A percentile compares a stretch with the other conserved stretches of the same genome.
phyloP scores from a whole-genome alignment of 2,113 vertebrate species.

The Hemibagrus wyckioides region DNA sequence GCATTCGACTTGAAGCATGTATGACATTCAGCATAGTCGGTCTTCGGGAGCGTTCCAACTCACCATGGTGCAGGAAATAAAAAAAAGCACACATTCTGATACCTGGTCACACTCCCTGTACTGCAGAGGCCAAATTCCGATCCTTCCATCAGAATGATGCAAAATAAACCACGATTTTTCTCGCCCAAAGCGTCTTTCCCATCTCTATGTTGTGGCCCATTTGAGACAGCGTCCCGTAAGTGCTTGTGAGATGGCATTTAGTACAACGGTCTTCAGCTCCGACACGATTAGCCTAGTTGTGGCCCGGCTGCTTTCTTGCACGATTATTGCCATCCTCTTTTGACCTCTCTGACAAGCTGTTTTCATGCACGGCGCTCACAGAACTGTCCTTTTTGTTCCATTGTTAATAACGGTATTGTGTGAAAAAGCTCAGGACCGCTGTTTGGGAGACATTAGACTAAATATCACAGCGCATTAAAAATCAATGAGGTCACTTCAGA shows the following conservation, averaged over 20 bases:
- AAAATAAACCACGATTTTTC: not conserved
- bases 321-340: not conserved
- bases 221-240: not conserved
- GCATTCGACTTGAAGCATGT: not conserved
- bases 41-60: not conserved
- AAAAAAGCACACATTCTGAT: too few species aligned
- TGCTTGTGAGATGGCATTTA: conserved; percentile 9
- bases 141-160: not conserved
- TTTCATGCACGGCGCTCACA: not conserved
- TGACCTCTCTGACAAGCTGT: not conserved
- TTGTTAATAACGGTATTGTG: too few species aligned
- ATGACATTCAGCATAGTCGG: not conserved
- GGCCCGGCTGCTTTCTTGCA: not conserved
- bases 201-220: not conserved
- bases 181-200: not conserved
- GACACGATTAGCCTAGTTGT: conserved; percentile 15
- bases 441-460: not conserved
- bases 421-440: not conserved
- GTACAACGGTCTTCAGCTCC: not conserved
- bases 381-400: not conserved
- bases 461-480: not conserved
- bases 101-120: too few species aligned
- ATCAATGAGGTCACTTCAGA: not conserved
- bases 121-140: not conserved
- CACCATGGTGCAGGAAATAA: not conserved